Percentiles rank a stretch among this genome's conserved stretches.
These are phyloP conservation scores for Geophilus truncorum DNA, from an alignment of 2,888 invertebrate species.

Conservation along the genomic window DNA sequence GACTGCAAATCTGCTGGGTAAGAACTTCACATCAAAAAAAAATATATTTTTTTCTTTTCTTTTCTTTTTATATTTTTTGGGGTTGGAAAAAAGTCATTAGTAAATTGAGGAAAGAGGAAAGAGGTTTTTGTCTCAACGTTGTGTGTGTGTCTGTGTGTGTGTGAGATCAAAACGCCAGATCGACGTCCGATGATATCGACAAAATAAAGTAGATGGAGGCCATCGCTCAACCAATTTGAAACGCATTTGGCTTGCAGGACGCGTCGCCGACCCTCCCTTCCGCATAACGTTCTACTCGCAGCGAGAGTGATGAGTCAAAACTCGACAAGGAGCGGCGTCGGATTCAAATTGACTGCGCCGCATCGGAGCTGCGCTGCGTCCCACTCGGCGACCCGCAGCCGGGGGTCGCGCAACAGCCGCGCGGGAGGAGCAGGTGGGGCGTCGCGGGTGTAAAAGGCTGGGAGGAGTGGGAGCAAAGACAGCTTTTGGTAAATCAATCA, in stretches of 20 bases:
- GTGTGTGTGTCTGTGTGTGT: background rate
- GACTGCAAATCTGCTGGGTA: background rate
- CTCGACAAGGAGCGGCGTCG: background rate
- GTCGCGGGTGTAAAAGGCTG: background rate
- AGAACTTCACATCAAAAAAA: background rate
- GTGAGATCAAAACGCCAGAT: background rate
- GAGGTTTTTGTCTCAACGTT: no score
- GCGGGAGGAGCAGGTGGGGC: background rate
- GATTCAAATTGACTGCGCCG: background rate
- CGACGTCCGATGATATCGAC: slow-evolving; percentile 24
- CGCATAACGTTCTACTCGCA: background rate
- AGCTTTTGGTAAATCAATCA: slow-evolving; percentile 15
- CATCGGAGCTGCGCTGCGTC: background rate
- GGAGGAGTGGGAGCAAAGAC: background rate
- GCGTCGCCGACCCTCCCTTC: background rate
- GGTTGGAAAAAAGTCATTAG: background rate
- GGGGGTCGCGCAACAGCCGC: slow-evolving; percentile 8
- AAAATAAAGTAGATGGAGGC: slow-evolving; percentile 25
- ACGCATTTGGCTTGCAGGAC: slow-evolving; percentile 23
- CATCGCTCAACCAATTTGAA: slow-evolving; percentile 27
- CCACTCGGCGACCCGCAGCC: background rate
- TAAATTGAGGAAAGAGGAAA: background rate
- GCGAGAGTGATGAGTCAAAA: background rate
- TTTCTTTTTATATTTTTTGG: no score
- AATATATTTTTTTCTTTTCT: background rate